phyloP scores from a whole-genome alignment of 2,113 vertebrate species.

The Oenanthe melanoleuca region DNA sequence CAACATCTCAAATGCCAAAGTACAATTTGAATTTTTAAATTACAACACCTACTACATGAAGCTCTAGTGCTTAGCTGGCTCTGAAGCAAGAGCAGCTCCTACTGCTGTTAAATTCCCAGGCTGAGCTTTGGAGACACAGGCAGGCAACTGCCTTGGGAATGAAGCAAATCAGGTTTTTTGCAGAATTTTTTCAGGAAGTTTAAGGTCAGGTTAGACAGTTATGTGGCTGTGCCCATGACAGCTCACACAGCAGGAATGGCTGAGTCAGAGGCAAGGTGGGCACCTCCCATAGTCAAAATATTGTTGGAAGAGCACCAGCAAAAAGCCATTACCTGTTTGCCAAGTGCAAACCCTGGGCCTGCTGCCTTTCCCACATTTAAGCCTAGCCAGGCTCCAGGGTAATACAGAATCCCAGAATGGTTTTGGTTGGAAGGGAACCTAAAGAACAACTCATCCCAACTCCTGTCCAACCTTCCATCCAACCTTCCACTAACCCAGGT shows the following conservation, averaged over 20 bases:
- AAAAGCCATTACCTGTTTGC: not conserved
- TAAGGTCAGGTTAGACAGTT: not conserved
- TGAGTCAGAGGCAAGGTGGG: not conserved
- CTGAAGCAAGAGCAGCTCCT: not conserved
- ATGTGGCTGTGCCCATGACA: not conserved
- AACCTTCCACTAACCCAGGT: not conserved
- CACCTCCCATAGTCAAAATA: not conserved
- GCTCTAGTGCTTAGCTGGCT: not conserved
- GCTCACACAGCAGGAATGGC: rapidly evolving
- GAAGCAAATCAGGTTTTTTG: not conserved
- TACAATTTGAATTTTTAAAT: not conserved
- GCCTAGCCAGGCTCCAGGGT: not conserved
- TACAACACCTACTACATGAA: not conserved
- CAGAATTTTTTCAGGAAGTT: not conserved
- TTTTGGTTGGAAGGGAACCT: not conserved
- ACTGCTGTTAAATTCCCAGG: not conserved
- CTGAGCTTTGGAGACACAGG: not conserved
- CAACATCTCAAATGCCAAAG: not conserved
- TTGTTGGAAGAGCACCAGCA: not conserved
- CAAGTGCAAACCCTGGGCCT: not conserved
- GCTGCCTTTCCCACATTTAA: not conserved
- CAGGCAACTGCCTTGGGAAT: not conserved
- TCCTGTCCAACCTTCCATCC: not conserved
- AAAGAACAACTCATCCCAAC: not conserved
- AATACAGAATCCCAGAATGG: not conserved